Percentiles rank a stretch among this genome's conserved stretches.
Evolutionary conservation across 2,888 invertebrate genomes (phyloP).

Genomic region (Lacanobia oleracea): DNA sequence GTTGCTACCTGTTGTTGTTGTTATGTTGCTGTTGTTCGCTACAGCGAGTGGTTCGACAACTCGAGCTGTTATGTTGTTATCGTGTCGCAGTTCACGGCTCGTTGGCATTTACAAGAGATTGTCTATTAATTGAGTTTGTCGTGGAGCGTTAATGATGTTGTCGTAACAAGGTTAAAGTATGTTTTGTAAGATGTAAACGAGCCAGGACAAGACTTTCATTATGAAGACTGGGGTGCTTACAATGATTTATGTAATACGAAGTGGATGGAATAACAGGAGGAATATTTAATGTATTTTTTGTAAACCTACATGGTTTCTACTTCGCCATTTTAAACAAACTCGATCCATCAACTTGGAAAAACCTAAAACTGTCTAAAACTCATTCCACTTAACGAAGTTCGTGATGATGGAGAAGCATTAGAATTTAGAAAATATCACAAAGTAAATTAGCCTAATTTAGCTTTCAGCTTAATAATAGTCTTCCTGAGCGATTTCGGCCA

Average conservation of each 20-base stretch:
- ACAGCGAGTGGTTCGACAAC: slow-evolving; percentile 13
- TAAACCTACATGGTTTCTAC: background rate
- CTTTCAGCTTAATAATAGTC: background rate
- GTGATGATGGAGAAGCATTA: background rate
- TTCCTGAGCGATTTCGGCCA: too few species aligned
- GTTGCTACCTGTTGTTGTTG: slow-evolving; percentile 2
- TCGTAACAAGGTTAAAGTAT: too few species aligned
- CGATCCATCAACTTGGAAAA: slow-evolving; percentile 2
- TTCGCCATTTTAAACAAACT: background rate
- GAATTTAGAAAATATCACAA: background rate
- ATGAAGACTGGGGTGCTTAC: too few species aligned
- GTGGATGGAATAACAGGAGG: too few species aligned
- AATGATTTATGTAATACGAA: too few species aligned
- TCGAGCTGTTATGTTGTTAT: slow-evolving; percentile 6
- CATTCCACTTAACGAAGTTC: background rate
- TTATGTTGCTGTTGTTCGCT: slow-evolving; percentile 2
- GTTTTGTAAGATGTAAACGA: too few species aligned
- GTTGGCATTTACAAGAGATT: background rate
- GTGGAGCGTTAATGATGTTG: background rate
- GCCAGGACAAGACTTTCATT: background rate
- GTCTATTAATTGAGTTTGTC: slow-evolving; percentile 3
- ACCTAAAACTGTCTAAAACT: background rate
- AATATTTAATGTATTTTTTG: too few species aligned
- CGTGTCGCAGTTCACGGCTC: slow-evolving; percentile 11
- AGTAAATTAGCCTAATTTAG: background rate